Evolutionary conservation across 2,888 invertebrate species (phyloP).

Genomic region (Diarsia brunnea): DNA sequence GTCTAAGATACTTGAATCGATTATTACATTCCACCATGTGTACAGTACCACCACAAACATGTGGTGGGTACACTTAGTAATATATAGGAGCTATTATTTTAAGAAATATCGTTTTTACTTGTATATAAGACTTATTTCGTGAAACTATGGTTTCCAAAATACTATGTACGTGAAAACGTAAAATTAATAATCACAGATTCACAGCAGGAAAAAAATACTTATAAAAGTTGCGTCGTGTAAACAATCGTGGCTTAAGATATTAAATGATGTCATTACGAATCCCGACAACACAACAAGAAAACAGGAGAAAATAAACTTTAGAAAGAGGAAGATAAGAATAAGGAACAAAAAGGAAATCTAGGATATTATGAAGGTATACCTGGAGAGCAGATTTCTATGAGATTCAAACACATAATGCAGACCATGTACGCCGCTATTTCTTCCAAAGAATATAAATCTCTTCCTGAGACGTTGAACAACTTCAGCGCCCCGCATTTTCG

Average conservation of each 20-base stretch:
- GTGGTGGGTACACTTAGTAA: no score
- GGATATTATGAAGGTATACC: constrained; percentile 75
- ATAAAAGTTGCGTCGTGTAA: no score
- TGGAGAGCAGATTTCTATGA: constrained; percentile 86
- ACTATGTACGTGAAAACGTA: no score
- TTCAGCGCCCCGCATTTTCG: constrained; percentile 42
- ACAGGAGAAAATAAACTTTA: neutral
- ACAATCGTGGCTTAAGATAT: no score
- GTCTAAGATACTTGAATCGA: neutral
- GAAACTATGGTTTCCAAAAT: no score
- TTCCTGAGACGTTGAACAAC: constrained; percentile 39
- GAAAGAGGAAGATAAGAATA: neutral
- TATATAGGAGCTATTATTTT: no score
- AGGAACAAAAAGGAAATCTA: neutral
- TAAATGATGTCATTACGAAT: no score
- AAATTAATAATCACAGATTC: no score
- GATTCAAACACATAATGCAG: constrained; percentile 89
- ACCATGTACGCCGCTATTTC: constrained; percentile 88
- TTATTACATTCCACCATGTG: neutral
- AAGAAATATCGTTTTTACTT: no score
- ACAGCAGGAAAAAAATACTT: no score
- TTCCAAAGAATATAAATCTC: constrained; percentile 77
- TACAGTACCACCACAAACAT: neutral
- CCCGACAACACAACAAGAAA: neutral
- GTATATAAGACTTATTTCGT: no score